A percentile compares a stretch with the other conserved stretches of the same genome.
phyloP scores from a whole-genome alignment of 2,888 invertebrate genomes.

The Metellina segmentata region DNA sequence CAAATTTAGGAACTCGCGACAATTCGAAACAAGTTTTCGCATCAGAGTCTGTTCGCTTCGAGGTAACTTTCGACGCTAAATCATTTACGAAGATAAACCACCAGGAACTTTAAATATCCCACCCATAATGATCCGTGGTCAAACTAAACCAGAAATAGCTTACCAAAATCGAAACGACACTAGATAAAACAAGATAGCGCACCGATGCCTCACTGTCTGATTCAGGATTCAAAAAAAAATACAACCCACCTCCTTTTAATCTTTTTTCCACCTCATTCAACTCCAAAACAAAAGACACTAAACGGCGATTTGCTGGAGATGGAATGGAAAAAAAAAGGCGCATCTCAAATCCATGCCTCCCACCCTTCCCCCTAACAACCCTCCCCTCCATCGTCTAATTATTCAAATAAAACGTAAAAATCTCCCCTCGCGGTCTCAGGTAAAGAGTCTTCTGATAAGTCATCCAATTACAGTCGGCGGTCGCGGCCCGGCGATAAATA shows the following conservation, averaged over 20 bases:
- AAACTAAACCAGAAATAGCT: no score
- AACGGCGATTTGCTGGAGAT: conserved; percentile 1
- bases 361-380: conserved; percentile 19
- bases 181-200: no score
- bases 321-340: not conserved
- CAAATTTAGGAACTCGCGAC: no score
- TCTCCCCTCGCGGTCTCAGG: conserved; percentile 20
- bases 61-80: no score
- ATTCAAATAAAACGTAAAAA: conserved; percentile 68
- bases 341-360: conserved; percentile 15
- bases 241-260: not conserved
- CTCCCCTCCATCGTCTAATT: conserved; percentile 44
- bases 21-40: no score
- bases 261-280: not conserved
- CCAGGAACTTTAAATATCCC: no score
- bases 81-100: no score
- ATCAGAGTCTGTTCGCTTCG: no score
- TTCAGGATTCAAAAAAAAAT: not conserved
- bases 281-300: not conserved
- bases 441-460: conserved; percentile 59
- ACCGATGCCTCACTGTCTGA: no score
- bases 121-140: no score
- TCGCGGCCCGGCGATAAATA: conserved; percentile 67
- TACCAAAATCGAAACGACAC: no score
- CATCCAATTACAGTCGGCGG: conserved; percentile 68